Conservation (phyloP, 2,888 invertebrate species). For the Oscheius sp. region DNA sequence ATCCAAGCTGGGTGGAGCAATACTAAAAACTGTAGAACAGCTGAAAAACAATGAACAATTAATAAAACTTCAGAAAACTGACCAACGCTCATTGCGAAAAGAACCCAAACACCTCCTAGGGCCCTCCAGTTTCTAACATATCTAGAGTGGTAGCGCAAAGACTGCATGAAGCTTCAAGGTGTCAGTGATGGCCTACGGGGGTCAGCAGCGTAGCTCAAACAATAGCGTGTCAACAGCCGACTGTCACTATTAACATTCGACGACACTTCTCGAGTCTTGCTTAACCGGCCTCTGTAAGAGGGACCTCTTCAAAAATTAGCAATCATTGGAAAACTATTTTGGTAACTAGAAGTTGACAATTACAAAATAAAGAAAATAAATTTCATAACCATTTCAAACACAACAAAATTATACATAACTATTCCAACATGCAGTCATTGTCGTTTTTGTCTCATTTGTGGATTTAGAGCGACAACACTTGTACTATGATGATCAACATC, state of each 20-base stretch:
- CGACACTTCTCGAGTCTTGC: slow-evolving; percentile 14
- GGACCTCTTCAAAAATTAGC: too few species aligned
- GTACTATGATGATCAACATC: slow-evolving; percentile 21
- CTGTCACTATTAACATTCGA: slow-evolving; percentile 27
- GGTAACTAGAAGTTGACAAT: too few species aligned
- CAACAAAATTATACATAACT: too few species aligned
- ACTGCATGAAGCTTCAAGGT: slow-evolving; percentile 38
- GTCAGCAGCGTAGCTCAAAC: slow-evolving; percentile 21
- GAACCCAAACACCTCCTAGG: slow-evolving; percentile 95
- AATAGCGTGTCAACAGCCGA: slow-evolving; percentile 22
- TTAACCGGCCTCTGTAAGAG: not conserved
- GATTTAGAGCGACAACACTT: slow-evolving; percentile 25
- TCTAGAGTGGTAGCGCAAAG: slow-evolving; percentile 54
- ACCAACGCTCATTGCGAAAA: slow-evolving; percentile 85
- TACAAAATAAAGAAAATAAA: too few species aligned
- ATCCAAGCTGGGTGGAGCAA: slow-evolving; percentile 84
- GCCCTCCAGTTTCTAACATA: slow-evolving; percentile 76
- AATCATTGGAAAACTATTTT: too few species aligned
- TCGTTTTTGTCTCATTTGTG: slow-evolving; percentile 24
- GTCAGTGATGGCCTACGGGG: slow-evolving; percentile 18
- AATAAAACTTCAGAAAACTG: not conserved
- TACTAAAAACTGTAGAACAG: slow-evolving; percentile 91
- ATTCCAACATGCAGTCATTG: too few species aligned
- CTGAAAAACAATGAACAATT: slow-evolving; percentile 69
- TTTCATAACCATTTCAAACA: too few species aligned